Evolutionary conservation across 2,797 vertebrate genomes (phyloP).

Genomic region (Petrocephalus schoutedeni): DNA sequence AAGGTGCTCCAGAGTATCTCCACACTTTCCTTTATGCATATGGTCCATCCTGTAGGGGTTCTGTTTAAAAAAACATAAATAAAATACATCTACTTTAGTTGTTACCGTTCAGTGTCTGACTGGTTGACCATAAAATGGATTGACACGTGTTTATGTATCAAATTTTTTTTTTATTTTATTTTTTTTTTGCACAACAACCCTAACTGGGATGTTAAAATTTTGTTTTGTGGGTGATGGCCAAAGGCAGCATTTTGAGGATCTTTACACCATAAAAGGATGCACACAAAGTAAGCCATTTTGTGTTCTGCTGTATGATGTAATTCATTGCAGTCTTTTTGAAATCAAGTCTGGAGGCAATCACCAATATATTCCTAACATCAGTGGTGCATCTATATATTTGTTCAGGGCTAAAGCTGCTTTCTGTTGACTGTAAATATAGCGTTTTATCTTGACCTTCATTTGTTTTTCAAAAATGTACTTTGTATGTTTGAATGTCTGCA

Average conservation of each 20-base stretch:
- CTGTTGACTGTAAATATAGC: slow-evolving; percentile 14
- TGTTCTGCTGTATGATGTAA: slow-evolving; percentile 33
- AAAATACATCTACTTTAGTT: not conserved
- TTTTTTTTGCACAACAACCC: not conserved
- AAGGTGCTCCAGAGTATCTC: not conserved
- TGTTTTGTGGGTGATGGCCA: not conserved
- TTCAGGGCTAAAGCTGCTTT: slow-evolving; percentile 21
- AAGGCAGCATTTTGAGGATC: not conserved
- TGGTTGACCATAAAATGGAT: not conserved
- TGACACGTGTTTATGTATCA: not conserved
- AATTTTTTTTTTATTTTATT: not conserved
- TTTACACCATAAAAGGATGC: not conserved
- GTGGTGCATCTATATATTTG: not conserved
- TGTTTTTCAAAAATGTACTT: not conserved
- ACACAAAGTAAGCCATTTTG: not conserved
- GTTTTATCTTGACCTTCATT: not conserved
- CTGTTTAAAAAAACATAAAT: not conserved
- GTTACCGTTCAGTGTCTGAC: not conserved
- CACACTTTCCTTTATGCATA: not conserved
- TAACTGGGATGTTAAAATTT: not conserved
- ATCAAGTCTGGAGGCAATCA: slow-evolving; percentile 28
- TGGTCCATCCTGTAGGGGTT: not conserved
- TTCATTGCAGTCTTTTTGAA: slow-evolving; percentile 30
- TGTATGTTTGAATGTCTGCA: not conserved
- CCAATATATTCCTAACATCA: slow-evolving; percentile 14